Evolutionary conservation across 2,113 vertebrate species (phyloP).

Genomic region (Apeltes quadracus): DNA sequence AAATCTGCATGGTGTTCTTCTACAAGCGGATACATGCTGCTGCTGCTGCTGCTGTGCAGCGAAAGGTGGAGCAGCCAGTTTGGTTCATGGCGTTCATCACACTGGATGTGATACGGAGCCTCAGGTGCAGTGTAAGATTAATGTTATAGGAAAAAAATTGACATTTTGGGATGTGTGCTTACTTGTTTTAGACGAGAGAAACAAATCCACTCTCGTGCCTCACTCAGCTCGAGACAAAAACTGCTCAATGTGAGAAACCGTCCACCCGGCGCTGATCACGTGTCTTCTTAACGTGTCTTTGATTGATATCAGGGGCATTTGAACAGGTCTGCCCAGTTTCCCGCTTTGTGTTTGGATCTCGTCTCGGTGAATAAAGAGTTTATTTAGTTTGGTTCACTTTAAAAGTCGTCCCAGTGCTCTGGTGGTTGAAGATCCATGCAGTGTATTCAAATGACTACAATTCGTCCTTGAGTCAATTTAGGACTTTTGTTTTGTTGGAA

Average conservation of each 20-base stretch:
- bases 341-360: conserved; percentile 4
- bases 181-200: background rate
- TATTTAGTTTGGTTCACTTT: background rate
- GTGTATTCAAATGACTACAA: background rate
- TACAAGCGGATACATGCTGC: conserved; percentile 9
- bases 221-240: too few relatives aligned
- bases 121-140: background rate
- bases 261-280: too few relatives aligned
- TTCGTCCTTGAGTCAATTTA: background rate
- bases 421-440: background rate
- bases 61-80: background rate
- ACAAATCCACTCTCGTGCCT: background rate
- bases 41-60: background rate
- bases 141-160: background rate
- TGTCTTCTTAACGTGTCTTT: background rate
- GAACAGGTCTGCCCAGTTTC: background rate
- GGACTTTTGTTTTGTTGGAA: background rate
- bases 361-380: background rate
- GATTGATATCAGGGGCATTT: background rate
- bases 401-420: background rate
- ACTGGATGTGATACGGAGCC: background rate
- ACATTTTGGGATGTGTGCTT: background rate
- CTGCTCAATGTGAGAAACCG: background rate
- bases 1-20: background rate
- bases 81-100: background rate